Evolutionary conservation across 92 coral and sea anemone genomes (phyloP).

Genomic region (Porites lobata): DNA sequence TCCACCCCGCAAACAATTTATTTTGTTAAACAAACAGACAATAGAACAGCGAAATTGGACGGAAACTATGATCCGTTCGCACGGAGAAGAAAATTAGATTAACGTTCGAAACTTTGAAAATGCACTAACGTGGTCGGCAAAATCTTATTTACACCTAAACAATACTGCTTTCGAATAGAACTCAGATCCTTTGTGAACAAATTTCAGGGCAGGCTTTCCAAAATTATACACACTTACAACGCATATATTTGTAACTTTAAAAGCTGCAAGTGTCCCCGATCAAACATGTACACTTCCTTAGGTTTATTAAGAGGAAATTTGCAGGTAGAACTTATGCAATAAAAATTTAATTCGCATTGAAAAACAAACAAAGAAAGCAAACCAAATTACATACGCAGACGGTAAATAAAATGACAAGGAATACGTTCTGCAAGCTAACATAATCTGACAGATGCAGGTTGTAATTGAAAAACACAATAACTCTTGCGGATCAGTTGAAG

Average conservation of each 20-base stretch:
- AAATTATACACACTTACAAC: too few species aligned
- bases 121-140: background rate
- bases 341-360: background rate
- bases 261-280: too few species aligned
- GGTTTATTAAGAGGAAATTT: too few species aligned
- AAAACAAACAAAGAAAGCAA: slow-evolving; percentile 3
- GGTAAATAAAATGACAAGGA: background rate
- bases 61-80: background rate
- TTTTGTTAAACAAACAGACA: slow-evolving; percentile 7
- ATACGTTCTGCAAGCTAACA: background rate
- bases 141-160: background rate
- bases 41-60: background rate
- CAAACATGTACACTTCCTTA: too few species aligned
- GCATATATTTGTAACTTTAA: too few species aligned
- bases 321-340: background rate
- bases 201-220: too few species aligned
- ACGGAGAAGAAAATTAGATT: background rate
- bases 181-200: too few species aligned
- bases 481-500: background rate
- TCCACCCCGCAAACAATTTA: slow-evolving; percentile 4
- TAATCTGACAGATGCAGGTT: background rate
- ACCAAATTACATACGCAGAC: background rate
- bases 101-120: background rate
- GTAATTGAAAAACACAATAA: background rate
- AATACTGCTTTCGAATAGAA: too few species aligned